Percentiles rank a stretch among this genome's conserved stretches.
Evolutionary conservation across 53 echinoderm and acorn worm genomes (phyloP).

Genomic region (Zoroaster sp.): DNA sequence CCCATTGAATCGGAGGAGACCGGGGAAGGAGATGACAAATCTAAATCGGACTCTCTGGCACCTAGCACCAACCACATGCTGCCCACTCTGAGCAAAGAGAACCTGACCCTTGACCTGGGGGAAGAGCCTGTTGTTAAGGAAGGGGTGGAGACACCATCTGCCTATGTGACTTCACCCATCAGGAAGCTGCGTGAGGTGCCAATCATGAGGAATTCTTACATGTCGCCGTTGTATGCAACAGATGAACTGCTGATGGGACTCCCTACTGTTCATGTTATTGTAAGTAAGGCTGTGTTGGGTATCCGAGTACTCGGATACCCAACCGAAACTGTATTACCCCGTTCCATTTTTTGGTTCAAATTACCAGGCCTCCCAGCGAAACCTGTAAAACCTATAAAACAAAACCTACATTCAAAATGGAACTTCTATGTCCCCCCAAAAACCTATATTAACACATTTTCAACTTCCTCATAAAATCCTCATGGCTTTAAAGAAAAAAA

Average conservation of each 20-base stretch:
- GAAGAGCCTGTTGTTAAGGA: constrained; percentile 29
- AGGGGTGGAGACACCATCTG: constrained; percentile 59
- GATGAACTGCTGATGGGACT: constrained; percentile 92
- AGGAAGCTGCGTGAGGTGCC: constrained; percentile 83
- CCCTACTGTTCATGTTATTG: constrained; percentile 90
- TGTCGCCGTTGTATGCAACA: constrained; percentile 83
- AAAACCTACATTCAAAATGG: too few species aligned
- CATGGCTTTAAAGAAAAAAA: too few species aligned
- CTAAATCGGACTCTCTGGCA: background rate
- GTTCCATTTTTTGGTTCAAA: too few species aligned
- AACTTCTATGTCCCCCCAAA: too few species aligned
- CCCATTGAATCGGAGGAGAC: background rate
- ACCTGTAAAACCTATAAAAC: too few species aligned
- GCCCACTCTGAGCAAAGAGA: constrained; percentile 49
- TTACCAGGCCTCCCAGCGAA: too few species aligned
- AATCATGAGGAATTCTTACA: constrained; percentile 92
- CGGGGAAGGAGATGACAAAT: background rate
- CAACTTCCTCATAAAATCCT: too few species aligned
- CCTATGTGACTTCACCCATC: constrained; percentile 86
- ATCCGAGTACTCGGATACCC: too few species aligned
- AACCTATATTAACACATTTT: too few species aligned
- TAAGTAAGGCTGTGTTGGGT: too few species aligned
- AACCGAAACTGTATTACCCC: too few species aligned
- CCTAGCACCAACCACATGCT: background rate
- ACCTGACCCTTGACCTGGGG: constrained; percentile 66